Evolutionary conservation across 2,797 vertebrate genomes (phyloP), one percentile per base, ranked within the genome.

Genomic region (Sebastes jordani): DNA sequence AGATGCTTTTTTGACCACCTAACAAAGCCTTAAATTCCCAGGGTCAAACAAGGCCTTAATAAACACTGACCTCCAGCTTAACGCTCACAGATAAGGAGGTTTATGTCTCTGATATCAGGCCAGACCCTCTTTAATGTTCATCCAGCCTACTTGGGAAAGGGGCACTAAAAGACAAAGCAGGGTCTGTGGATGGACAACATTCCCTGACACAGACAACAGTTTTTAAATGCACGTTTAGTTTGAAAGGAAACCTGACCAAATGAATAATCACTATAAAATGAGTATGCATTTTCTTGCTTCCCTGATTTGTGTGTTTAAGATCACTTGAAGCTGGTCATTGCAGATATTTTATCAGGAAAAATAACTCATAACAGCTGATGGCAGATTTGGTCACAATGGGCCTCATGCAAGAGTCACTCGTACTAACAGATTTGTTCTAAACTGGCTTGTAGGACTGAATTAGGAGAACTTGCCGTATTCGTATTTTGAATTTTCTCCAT

Each of bases 61-160:
- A 68, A 83, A 62, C 25, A 27, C 34, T 80, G 82, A 84, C 78
- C 78, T 84, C 8, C 36, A 25, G 34, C 56, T 65, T 80, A 42
- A 74, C 9, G 0, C 11, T 56, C 32, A 59, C 42, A 76, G 84
- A 85, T 89, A 82, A 79, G 74, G 20, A 76, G 23, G 61, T 42
- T 82, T 67, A 67, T 32, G 59, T 58, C 29, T 74, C 49, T 49
- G 55, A 68, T 42, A 71, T 71, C 54, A 71, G 64, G 20, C 65
- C 78, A 62, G 52, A 67, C 34, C 18, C 42, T 55, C 68, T 59
- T 56, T 38, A 36, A 74, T 64, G 56, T 78, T 60, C 4, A 16
- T 42, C 67, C 67, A 34, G 16, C 11, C 58, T 61, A n/a, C 34
- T 46, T 27, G 27, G 67, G 23, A 68, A 68, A 38, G 42, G 14